Base-by-base conservation (phyloP, 2,888 invertebrate genomes). In the Synanthedon formicaeformis region DNA sequence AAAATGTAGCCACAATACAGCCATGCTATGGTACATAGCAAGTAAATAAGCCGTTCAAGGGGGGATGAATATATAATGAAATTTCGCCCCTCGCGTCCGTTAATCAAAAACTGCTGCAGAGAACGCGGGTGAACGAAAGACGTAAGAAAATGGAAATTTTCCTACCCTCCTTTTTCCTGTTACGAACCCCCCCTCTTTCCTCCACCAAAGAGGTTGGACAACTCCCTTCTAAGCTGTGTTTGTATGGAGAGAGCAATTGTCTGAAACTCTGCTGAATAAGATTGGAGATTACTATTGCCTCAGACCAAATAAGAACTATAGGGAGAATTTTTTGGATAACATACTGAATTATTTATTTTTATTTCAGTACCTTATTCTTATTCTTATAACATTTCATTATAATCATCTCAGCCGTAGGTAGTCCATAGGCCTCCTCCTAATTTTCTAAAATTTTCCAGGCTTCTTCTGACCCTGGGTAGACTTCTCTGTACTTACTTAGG, bases 131-230 rank as follows among this genome's bases (percentile, higher is more conserved):
- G 66, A 62, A 68, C 66, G 71, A 84, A 85, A 84, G 82, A 81
- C 85, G 84, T 75, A 85, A 85, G 85, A 85, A 85, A 85, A 85
- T 85, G 85, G 85, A 87, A 87, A 87, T 87, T 86, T 87, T 85
- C 82, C 86, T 75, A 75, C 86, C 86, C 86, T 87, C 86, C 86
- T 87, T 87, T 86, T 87, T 87, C 86, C 86, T 86, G 86, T 85
- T 78, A 73, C 71, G 71, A 69, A 65, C 71, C 65, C 69, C 69
- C 69, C 74, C 69, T 34, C 34, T 34, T 34, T 34, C 67, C 71
- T 66, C 64, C 61, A 60, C 65, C 62, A 60, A 56, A 63, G 65
- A 58, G 65, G 65, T 73, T 72, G 75, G 79, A 81, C 76, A 67
- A 75, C 68, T 71, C 78, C 76, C 73, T 66, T 64, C 66, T 65